These are phyloP conservation scores for Pseudocheirus occidentalis DNA, from an alignment of 2,797 vertebrate species.

Conservation along the genomic window DNA sequence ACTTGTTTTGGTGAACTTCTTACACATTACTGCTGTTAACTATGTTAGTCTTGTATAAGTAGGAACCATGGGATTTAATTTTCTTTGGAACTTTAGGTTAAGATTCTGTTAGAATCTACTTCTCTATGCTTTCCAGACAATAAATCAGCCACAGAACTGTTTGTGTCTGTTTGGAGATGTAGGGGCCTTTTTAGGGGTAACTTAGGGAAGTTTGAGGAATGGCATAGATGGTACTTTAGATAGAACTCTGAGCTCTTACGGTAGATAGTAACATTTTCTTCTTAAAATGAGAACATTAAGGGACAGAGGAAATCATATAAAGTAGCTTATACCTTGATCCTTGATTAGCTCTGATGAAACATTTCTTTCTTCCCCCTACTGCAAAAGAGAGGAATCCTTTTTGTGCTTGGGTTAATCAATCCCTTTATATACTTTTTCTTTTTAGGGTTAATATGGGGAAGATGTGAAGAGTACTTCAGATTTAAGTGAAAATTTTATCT, in stretches of 20 bases:
- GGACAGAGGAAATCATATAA: background rate
- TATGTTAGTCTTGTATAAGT: background rate
- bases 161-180: background rate
- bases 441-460: background rate
- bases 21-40: background rate
- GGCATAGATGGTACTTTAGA: background rate
- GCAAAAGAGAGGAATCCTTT: background rate
- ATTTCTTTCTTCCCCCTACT: background rate
- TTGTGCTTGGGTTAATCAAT: background rate
- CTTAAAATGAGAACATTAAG: background rate
- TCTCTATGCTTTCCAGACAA: background rate
- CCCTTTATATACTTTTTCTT: slow-evolving; percentile 21
- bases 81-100: background rate
- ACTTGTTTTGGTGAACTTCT: background rate
- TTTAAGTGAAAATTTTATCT: background rate
- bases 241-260: background rate
- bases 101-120: background rate
- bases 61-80: background rate
- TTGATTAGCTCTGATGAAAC: background rate
- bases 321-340: background rate
- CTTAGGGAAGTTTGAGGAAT: background rate
- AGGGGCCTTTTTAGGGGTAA: background rate
- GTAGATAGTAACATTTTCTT: background rate
- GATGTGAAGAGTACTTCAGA: background rate
- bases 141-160: background rate